Evolutionary conservation across 2,797 vertebrate species (phyloP).

Genomic region (Salmo trutta): DNA sequence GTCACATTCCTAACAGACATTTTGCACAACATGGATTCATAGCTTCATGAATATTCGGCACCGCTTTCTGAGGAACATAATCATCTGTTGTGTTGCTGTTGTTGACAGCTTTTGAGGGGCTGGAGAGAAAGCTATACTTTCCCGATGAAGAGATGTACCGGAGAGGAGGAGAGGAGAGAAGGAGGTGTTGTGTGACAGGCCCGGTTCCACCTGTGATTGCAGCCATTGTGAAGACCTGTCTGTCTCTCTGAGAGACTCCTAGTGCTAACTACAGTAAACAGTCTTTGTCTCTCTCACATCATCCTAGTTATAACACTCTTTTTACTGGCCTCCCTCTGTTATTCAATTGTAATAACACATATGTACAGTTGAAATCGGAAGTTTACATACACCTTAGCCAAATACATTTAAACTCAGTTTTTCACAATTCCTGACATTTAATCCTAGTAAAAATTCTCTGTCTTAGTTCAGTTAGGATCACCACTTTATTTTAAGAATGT

Average conservation of each 20-base stretch:
- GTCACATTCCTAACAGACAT: conserved; percentile 20
- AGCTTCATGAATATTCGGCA: not conserved
- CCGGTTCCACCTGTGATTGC: conserved; percentile 66
- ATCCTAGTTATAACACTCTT: not conserved
- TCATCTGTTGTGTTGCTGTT: conserved; percentile 52
- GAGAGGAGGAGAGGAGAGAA: not conserved
- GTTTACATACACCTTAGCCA: too few species aligned
- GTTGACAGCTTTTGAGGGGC: conserved; percentile 58
- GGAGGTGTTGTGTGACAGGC: conserved; percentile 45
- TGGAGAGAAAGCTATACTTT: conserved; percentile 43
- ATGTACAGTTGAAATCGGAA: too few species aligned
- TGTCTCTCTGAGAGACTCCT: not conserved
- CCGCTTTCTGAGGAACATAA: conserved; percentile 54
- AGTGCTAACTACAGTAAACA: too few species aligned
- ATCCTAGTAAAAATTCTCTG: too few species aligned
- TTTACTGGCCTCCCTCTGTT: not conserved
- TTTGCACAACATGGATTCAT: conserved; percentile 2
- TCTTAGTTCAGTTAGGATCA: too few species aligned
- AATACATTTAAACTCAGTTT: too few species aligned
- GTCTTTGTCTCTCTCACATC: conserved; percentile 7
- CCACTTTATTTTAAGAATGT: too few species aligned
- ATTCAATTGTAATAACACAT: too few species aligned
- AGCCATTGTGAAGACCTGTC: conserved; percentile 33
- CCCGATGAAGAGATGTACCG: conserved; percentile 19
- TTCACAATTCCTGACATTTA: too few species aligned